Base-by-base conservation (phyloP, 2,888 invertebrate genomes). In the Muschampia plurimacula region DNA sequence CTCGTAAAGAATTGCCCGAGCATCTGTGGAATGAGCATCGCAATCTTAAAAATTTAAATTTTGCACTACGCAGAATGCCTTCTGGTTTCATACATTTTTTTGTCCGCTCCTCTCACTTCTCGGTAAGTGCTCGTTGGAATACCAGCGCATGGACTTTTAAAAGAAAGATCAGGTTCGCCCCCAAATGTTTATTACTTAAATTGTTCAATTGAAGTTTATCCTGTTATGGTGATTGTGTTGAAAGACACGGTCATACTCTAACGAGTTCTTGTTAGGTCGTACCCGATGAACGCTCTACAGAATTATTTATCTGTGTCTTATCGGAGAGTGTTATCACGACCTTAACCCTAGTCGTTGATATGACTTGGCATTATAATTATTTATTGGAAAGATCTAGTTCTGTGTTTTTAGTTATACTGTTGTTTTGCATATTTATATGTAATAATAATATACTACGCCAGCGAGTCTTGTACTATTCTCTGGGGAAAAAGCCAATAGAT, bases 11-110 rank as follows among this genome's bases (percentile, higher is more conserved):
- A 67, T 49, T 46, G 32, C 60, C 5, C 65, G 63, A 67, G 67
- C 73, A 77, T 74, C 74, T 75, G 41, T 46, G 76, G 77, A 74
- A 80, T 78, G 76, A 74, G 74, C 77, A 67, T 77, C 75, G 74
- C 74, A 74, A 77, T 77, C 75, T 77, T 69, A 75, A 79, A 79
- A 76, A 81, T 79, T 79, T 74, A 77, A 79, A 79, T 81, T 82
- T 81, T 79, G 81, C 82, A 78, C 79, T 81, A 80, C 80, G 78
- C 74, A 79, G 80, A 80, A 82, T 78, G 77, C 78, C 77, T 79
- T 74, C 73, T 75, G 76, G 74, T 76, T 75, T 78, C 75, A 75
- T 78, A 78, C 52, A 15, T 44, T 80, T 80, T 46, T 81, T 80
- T 80, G 76, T 44, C n/a, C 75, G 72, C 73, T 70, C 55, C 73